Conservation (phyloP, 2,797 vertebrate species). For the Rhinogobio ventralis region DNA sequence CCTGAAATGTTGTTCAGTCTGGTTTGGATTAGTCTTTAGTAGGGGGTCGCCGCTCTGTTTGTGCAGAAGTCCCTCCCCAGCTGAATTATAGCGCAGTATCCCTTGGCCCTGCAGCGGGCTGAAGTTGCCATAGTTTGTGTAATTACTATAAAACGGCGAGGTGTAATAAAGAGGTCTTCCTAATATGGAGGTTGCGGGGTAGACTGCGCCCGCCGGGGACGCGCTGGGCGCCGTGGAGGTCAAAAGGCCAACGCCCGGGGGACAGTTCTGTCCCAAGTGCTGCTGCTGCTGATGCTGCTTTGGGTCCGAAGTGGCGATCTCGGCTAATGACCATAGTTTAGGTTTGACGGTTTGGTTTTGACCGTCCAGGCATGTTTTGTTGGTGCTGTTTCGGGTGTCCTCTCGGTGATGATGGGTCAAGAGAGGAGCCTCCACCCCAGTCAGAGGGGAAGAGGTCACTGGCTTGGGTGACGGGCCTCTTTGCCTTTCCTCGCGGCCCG, state of each 20-base stretch:
- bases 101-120: conserved; percentile 93
- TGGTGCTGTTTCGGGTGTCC: conserved; percentile 71
- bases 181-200: conserved; percentile 89
- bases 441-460: conserved; percentile 88
- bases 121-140: conserved; percentile 98
- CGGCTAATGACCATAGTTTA: conserved; percentile 96
- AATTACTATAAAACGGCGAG: conserved; percentile 97
- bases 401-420: conserved; percentile 83
- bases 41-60: conserved; percentile 89
- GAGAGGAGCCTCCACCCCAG: conserved; percentile 87
- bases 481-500: conserved; percentile 70
- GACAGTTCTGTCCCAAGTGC: conserved; percentile 67
- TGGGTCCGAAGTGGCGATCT: conserved; percentile 98
- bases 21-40: conserved; percentile 87
- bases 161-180: conserved; percentile 98
- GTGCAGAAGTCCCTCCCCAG: conserved; percentile 86
- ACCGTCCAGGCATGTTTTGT: conserved; percentile 73
- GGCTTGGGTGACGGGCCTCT: conserved; percentile 80
- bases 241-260: conserved; percentile 78
- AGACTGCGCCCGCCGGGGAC: conserved; percentile 85
- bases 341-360: conserved; percentile 88
- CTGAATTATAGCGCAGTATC: conserved; percentile 92
- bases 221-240: conserved; percentile 81
- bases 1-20: conserved; percentile 90
- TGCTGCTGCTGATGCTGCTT: conserved; percentile 83